These are phyloP conservation scores for Chaetogeoica ovagalla DNA, from an alignment of 2,888 invertebrate genomes.

Conservation along the genomic window DNA sequence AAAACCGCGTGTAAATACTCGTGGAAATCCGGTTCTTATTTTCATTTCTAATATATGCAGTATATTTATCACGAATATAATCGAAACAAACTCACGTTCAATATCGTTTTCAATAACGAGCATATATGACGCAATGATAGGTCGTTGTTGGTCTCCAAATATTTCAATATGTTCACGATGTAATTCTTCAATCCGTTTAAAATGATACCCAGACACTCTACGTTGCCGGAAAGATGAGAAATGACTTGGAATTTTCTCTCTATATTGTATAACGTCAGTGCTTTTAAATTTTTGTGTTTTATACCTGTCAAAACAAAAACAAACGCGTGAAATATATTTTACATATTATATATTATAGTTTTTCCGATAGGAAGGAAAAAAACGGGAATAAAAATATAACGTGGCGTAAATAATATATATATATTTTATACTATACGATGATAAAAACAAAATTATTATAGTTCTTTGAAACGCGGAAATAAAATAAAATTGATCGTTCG, in stretches of 20 bases:
- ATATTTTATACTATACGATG: too few species aligned
- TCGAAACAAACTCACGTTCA: slow-evolving; percentile 59
- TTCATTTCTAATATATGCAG: too few species aligned
- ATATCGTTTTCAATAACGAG: slow-evolving; percentile 61
- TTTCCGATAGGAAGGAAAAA: too few species aligned
- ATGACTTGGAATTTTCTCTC: slow-evolving; percentile 64
- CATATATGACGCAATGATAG: slow-evolving; percentile 27
- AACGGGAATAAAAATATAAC: neutral
- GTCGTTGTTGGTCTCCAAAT: slow-evolving; percentile 55
- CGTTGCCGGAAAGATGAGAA: slow-evolving; percentile 64
- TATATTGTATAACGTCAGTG: slow-evolving; percentile 56
- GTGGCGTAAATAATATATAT: too few species aligned
- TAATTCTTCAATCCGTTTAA: slow-evolving; percentile 61
- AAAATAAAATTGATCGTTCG: too few species aligned
- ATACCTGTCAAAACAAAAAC: slow-evolving; percentile 16
- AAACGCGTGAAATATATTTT: neutral
- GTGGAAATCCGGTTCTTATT: too few species aligned
- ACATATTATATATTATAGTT: too few species aligned
- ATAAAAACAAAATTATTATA: too few species aligned
- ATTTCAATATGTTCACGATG: slow-evolving; percentile 60
- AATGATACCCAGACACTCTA: slow-evolving; percentile 64
- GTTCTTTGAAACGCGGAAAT: too few species aligned
- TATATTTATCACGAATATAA: too few species aligned
- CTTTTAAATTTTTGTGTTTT: slow-evolving; percentile 40
- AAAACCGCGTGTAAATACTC: too few species aligned